Evolutionary conservation across 2,888 invertebrate species (phyloP).

Genomic region (Dinocampus coccinellae): DNA sequence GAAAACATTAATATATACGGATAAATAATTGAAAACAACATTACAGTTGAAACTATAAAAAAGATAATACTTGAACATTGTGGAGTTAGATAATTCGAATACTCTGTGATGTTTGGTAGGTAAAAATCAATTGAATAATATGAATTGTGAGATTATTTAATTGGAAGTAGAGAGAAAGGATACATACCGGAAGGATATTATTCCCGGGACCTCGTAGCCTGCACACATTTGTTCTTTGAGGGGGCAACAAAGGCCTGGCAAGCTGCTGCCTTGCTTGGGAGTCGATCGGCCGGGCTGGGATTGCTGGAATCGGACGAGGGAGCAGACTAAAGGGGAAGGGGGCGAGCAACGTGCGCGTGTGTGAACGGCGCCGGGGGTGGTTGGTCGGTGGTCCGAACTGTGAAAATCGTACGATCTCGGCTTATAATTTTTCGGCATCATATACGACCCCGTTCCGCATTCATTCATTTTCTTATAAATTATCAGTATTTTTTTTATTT

Average conservation of each 20-base stretch:
- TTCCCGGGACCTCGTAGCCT: conserved; percentile 18
- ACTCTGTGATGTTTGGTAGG: no score
- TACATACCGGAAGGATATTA: background rate
- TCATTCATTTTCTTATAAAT: conserved; percentile 3
- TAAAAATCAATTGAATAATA: no score
- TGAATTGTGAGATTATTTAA: no score
- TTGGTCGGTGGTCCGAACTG: conserved; percentile 54
- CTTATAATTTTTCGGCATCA: conserved; percentile 36
- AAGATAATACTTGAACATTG: no score
- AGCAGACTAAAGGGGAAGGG: conserved; percentile 23
- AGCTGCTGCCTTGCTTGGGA: background rate
- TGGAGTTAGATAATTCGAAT: no score
- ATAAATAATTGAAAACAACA: no score
- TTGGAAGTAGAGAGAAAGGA: background rate
- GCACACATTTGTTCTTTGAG: conserved; percentile 3
- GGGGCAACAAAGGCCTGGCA: conserved; percentile 17
- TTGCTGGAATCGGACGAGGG: conserved; percentile 24
- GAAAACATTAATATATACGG: no score
- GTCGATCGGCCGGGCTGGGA: conserved; percentile 24
- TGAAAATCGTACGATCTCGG: conserved; percentile 37
- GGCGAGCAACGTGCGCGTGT: conserved; percentile 53
- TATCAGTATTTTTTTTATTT: conserved; percentile 26
- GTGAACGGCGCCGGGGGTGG: conserved; percentile 59
- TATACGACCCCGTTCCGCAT: conserved; percentile 2
- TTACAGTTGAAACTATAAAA: no score